These are phyloP conservation scores for Mechanitis messenoides DNA, from an alignment of 2,888 invertebrate species.

Conservation along the genomic window DNA sequence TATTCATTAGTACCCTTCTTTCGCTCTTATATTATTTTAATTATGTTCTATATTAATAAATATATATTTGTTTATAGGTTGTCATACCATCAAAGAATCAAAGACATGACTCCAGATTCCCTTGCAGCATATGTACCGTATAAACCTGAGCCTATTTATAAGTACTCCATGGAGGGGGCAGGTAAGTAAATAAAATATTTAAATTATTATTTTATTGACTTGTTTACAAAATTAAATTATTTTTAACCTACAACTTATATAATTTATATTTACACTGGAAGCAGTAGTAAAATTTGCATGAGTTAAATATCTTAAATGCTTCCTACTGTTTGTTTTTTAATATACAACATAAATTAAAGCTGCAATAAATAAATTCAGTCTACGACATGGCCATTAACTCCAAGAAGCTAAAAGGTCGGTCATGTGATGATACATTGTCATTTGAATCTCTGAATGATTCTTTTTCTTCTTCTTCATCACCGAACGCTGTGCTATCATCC, in stretches of 20 bases:
- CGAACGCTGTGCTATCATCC: slow-evolving; percentile 34
- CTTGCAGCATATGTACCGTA: slow-evolving; percentile 90
- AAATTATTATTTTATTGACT: slow-evolving; percentile 39
- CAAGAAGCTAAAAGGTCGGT: slow-evolving; percentile 54
- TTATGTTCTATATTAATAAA: slow-evolving; percentile 4
- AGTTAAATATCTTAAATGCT: slow-evolving; percentile 29
- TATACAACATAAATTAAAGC: slow-evolving; percentile 25
- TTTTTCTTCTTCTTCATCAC: slow-evolving; percentile 39
- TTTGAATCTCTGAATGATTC: slow-evolving; percentile 33
- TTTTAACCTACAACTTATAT: slow-evolving; percentile 48
- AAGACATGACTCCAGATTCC: slow-evolving; percentile 92
- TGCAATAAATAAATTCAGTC: slow-evolving; percentile 42
- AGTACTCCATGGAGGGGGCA: slow-evolving; percentile 92
- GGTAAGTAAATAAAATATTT: slow-evolving; percentile 78
- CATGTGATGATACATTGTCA: slow-evolving; percentile 40
- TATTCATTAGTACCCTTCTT: not conserved
- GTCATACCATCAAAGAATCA: slow-evolving; percentile 95
- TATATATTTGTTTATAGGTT: slow-evolving; percentile 72
- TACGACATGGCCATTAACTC: slow-evolving; percentile 70
- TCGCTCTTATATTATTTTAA: not conserved
- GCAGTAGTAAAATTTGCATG: slow-evolving; percentile 26
- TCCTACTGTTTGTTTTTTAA: slow-evolving; percentile 22
- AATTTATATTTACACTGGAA: slow-evolving; percentile 60
- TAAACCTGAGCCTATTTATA: slow-evolving; percentile 91
- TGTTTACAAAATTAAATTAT: slow-evolving; percentile 30